phyloP scores from a whole-genome alignment of 2,888 invertebrate species.

The Teinopalpus imperialis region DNA sequence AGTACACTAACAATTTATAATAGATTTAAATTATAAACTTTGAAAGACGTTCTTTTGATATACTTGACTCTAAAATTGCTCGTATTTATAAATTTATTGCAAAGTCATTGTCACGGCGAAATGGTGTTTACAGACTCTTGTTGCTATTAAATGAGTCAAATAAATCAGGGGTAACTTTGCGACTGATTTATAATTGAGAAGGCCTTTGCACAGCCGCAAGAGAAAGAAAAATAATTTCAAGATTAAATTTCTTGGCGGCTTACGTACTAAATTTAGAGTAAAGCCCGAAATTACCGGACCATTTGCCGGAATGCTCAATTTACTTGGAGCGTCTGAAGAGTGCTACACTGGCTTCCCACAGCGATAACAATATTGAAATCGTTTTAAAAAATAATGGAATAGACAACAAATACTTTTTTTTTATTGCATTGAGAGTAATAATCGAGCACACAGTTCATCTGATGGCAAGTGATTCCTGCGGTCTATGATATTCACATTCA shows the following conservation, averaged over 20 bases:
- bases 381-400: slow-evolving; percentile 44
- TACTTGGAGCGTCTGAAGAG: slow-evolving; percentile 50
- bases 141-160: slow-evolving; percentile 25
- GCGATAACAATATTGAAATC: slow-evolving; percentile 59
- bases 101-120: slow-evolving; percentile 23
- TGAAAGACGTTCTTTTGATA: slow-evolving; percentile 11
- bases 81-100: slow-evolving; percentile 22
- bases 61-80: slow-evolving; percentile 7
- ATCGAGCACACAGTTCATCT: no score
- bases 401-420: background rate
- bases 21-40: background rate
- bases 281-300: slow-evolving; percentile 64
- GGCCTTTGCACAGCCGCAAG: slow-evolving; percentile 40
- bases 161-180: slow-evolving; percentile 30
- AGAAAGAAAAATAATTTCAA: slow-evolving; percentile 54
- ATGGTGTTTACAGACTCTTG: slow-evolving; percentile 22
- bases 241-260: slow-evolving; percentile 70
- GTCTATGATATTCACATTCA: no score
- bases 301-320: slow-evolving; percentile 71
- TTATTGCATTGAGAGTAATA: no score
- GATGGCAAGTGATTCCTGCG: no score
- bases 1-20: background rate
- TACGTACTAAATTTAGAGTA: slow-evolving; percentile 67
- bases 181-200: slow-evolving; percentile 42
- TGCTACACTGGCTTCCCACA: slow-evolving; percentile 42